phyloP scores from a whole-genome alignment of 2,888 invertebrate species.

The Diogma glabrata region DNA sequence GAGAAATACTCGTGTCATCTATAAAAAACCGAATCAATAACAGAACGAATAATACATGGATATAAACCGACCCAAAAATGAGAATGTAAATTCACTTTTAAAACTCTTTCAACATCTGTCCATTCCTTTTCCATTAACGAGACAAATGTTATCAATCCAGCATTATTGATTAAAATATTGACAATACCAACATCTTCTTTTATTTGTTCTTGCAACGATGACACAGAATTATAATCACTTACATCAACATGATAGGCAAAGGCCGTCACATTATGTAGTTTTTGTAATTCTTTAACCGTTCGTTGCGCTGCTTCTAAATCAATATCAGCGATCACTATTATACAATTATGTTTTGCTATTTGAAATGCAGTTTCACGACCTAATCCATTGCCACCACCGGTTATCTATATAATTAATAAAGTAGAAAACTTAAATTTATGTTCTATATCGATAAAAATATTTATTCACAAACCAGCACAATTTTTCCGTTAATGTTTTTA shows the following conservation, averaged over 20 bases:
- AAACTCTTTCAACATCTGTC: slow-evolving; percentile 35
- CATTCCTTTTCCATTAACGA: slow-evolving; percentile 32
- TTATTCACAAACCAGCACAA: too few relatives aligned
- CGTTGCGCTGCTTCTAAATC: slow-evolving; percentile 13
- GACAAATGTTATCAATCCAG: slow-evolving; percentile 35
- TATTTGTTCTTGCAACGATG: slow-evolving; percentile 13
- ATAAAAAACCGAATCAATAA: not conserved
- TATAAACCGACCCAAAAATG: slow-evolving; percentile 35
- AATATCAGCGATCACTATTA: slow-evolving; percentile 17
- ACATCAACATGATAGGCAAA: slow-evolving; percentile 13
- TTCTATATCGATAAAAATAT: too few relatives aligned
- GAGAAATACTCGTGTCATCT: slow-evolving; percentile 12
- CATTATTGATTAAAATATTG: slow-evolving; percentile 39
- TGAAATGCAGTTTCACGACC: slow-evolving; percentile 23
- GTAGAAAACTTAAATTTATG: too few relatives aligned
- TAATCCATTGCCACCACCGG: slow-evolving; percentile 25
- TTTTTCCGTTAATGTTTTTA: too few relatives aligned
- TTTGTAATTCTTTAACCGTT: slow-evolving; percentile 15
- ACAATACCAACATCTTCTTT: slow-evolving; percentile 29
- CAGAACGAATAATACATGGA: not conserved
- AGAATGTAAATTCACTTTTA: slow-evolving; percentile 37
- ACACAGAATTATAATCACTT: slow-evolving; percentile 11
- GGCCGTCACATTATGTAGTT: slow-evolving; percentile 10
- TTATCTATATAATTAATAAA: too few relatives aligned
- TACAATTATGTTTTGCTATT: slow-evolving; percentile 22